A percentile compares a stretch with the other conserved stretches of the same genome.
Conservation (phyloP, 2,797 vertebrate genomes). For the Tapera naevia region DNA sequence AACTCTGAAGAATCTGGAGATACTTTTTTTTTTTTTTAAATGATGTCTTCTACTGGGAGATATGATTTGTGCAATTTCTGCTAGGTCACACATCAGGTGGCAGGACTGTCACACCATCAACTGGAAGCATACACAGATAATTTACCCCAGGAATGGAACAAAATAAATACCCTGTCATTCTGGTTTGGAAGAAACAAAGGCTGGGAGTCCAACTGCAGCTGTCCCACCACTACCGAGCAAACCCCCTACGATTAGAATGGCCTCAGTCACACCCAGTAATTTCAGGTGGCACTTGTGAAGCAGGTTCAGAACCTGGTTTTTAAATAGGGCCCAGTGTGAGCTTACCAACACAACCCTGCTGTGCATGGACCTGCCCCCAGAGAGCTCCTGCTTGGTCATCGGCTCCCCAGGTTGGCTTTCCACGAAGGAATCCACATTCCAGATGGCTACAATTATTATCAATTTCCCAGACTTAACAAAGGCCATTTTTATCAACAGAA, state of each 20-base stretch:
- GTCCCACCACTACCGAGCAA: background rate
- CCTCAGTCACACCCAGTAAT: background rate
- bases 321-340: background rate
- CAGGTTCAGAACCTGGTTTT: background rate
- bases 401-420: background rate
- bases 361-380: accelerated
- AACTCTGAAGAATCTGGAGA: background rate
- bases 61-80: background rate
- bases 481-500: background rate
- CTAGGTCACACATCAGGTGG: background rate
- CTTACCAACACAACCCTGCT: background rate
- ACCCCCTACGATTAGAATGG: accelerated
- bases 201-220: background rate
- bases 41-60: background rate
- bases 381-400: accelerated
- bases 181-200: background rate
- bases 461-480: background rate
- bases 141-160: background rate
- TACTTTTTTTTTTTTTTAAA: background rate
- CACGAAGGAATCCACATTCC: background rate
- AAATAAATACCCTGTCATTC: background rate
- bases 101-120: background rate
- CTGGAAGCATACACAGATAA: background rate
- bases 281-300: accelerated
- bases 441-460: background rate